These are phyloP conservation scores for Bombus polaris DNA, from an alignment of 1,140 invertebrate genomes.

Conservation along the genomic window DNA sequence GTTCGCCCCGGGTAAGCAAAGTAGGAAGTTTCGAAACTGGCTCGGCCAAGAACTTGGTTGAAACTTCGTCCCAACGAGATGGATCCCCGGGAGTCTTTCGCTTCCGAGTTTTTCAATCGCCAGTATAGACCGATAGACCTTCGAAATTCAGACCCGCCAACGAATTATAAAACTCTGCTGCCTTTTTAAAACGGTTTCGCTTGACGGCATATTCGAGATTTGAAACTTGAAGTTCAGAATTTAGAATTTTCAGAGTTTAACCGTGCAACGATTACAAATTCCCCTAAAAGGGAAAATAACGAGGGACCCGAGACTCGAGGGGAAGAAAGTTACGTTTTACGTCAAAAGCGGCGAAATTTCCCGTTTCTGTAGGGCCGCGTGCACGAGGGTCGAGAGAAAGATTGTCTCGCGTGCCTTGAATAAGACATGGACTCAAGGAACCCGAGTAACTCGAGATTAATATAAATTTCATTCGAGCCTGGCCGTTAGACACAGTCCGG, in stretches of 20 bases:
- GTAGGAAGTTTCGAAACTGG: constrained; percentile 1
- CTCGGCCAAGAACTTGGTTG: neutral
- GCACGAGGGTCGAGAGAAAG: neutral
- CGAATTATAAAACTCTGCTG: neutral
- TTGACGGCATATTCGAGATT: neutral
- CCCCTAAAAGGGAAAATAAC: neutral
- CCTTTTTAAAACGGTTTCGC: neutral
- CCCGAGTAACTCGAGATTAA: constrained; percentile 12
- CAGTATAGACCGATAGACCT: neutral
- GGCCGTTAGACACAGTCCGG: neutral
- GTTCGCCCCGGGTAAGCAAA: neutral
- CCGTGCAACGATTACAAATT: neutral
- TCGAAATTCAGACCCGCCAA: neutral
- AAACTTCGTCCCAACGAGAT: neutral
- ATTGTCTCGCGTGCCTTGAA: constrained; percentile 17
- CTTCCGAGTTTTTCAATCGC: neutral
- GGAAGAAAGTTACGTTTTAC: neutral
- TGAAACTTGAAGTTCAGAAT: neutral
- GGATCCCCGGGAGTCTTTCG: neutral
- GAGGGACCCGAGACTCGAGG: neutral
- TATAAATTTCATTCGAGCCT: constrained; percentile 17
- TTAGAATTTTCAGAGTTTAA: neutral
- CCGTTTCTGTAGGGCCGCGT: neutral
- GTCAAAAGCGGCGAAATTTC: neutral
- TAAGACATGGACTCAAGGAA: neutral